These are phyloP conservation scores for Gallinago nigripennis DNA, from an alignment of 2,797 vertebrate species.

Conservation along the genomic window DNA sequence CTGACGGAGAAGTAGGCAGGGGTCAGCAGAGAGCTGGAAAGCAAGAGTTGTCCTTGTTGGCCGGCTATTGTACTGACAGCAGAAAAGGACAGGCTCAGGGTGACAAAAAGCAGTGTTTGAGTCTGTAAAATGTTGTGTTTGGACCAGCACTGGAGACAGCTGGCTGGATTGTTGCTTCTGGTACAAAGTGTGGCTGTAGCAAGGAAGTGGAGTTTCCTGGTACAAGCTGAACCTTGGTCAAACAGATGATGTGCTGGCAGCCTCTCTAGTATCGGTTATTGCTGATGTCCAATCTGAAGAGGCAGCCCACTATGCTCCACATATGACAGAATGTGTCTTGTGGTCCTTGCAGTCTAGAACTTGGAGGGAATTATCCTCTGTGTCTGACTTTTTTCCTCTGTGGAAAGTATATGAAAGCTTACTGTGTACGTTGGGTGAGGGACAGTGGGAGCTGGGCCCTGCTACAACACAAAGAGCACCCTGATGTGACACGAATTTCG, in stretches of 20 bases:
- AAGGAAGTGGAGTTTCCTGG: not conserved
- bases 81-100: not conserved
- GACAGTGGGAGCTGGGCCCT: not conserved
- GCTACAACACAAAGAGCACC: not conserved
- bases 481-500: not conserved
- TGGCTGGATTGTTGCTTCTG: not conserved
- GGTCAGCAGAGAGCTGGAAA: not conserved
- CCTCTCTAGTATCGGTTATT: not conserved
- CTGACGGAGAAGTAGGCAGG: not conserved
- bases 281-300: accelerated
- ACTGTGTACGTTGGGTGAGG: accelerated
- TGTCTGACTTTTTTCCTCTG: not conserved
- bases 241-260: not conserved
- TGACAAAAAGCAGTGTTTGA: too few species aligned
- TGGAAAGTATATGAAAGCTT: not conserved
- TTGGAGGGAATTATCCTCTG: not conserved
- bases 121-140: not conserved
- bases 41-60: not conserved
- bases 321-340: accelerated
- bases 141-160: not conserved
- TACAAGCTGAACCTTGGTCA: not conserved
- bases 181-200: not conserved
- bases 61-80: not conserved
- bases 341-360: not conserved
- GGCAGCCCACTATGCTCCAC: not conserved